Conservation (phyloP, 2,113 vertebrate species). For the Megalops atlanticus region DNA sequence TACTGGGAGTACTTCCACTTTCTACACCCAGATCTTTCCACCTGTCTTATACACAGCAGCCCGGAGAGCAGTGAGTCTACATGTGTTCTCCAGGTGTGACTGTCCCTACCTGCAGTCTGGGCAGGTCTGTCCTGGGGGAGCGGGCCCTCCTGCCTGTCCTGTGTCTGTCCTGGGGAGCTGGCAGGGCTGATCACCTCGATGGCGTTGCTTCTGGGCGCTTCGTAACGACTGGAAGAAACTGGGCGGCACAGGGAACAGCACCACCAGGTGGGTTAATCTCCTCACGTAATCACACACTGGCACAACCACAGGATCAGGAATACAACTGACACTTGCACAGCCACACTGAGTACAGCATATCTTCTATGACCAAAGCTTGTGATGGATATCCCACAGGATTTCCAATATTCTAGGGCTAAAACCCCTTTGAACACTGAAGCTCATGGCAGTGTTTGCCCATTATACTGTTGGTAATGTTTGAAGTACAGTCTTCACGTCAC, state of each 20-base stretch:
- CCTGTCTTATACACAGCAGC: too few species aligned
- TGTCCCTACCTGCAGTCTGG: conserved; percentile 77
- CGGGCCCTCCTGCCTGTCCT: conserved; percentile 76
- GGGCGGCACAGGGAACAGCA: conserved; percentile 30
- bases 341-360: too few species aligned
- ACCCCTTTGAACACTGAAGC: too few species aligned
- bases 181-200: conserved; percentile 97
- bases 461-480: background rate
- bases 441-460: too few species aligned
- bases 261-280: background rate
- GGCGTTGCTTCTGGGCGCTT: conserved; percentile 78
- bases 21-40: too few species aligned
- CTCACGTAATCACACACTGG: background rate
- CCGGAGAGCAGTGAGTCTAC: too few species aligned
- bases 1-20: too few species aligned
- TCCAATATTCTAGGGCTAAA: too few species aligned
- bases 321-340: too few species aligned
- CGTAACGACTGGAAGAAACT: conserved; percentile 93
- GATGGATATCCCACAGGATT: too few species aligned
- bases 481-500: background rate
- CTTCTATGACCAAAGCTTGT: too few species aligned
- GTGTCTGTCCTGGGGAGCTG: conserved; percentile 83
- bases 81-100: background rate
- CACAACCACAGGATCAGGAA: background rate
- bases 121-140: conserved; percentile 75